These are phyloP conservation scores for Dolichomitus sp. DNA, from an alignment of 2,888 invertebrate species.

Conservation along the genomic window DNA sequence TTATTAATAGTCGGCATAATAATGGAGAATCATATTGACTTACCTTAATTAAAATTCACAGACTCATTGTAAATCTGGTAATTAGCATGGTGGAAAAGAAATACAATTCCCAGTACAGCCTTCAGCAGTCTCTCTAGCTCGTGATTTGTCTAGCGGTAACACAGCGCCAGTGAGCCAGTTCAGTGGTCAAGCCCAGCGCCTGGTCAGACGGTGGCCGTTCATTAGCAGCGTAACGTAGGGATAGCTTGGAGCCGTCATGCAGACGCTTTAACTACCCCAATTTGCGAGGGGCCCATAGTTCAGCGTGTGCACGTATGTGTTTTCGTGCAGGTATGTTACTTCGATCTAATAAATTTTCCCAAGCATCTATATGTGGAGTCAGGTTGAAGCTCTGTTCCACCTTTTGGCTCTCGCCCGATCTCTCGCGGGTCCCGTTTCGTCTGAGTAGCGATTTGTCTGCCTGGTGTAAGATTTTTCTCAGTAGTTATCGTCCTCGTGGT, in stretches of 20 bases:
- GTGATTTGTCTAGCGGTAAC: constrained; percentile 53
- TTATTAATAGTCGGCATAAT: no score
- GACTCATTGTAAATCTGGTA: no score
- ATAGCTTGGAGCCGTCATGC: constrained; percentile 46
- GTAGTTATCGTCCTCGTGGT: constrained; percentile 31
- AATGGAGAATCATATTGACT: no score
- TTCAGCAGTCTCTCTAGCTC: background rate
- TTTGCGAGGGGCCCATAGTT: constrained; percentile 49
- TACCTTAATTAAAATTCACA: background rate
- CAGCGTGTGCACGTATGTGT: background rate
- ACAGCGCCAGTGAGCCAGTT: constrained; percentile 25
- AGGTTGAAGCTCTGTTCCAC: constrained; percentile 17
- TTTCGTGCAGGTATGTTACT: constrained; percentile 30
- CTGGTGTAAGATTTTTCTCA: constrained; percentile 11
- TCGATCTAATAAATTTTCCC: constrained; percentile 57
- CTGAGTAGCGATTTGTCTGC: constrained; percentile 32
- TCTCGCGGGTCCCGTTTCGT: constrained; percentile 36
- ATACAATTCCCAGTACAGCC: background rate
- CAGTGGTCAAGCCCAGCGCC: constrained; percentile 54
- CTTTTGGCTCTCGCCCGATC: constrained; percentile 1
- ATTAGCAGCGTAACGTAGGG: constrained; percentile 54
- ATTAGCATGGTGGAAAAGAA: background rate
- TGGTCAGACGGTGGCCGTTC: constrained; percentile 61
- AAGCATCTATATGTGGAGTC: background rate
- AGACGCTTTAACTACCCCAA: constrained; percentile 47